A percentile compares a stretch with the other conserved stretches of the same genome.
phyloP scores from a whole-genome alignment of 2,113 vertebrate species.

The Colistium nudipinnis region DNA sequence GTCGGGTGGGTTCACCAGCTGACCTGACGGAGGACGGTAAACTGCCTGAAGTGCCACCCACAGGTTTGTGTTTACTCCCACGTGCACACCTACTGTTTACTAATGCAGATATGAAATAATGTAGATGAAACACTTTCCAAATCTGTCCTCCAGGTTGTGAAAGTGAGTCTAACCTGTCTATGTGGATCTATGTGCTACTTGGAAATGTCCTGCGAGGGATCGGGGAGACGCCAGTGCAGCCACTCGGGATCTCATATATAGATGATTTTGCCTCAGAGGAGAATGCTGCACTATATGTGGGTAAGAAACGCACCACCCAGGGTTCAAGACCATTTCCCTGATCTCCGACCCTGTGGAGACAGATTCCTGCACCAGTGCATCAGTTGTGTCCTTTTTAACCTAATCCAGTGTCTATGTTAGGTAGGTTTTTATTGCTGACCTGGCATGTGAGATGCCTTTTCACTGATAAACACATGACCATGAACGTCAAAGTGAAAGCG shows the following conservation, averaged over 20 bases:
- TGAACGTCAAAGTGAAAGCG: neutral
- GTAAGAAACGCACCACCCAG: slow-evolving; percentile 73
- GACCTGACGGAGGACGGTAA: slow-evolving; percentile 62
- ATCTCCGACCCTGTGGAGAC: too few species aligned
- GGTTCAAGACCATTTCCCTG: neutral
- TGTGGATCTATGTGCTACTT: slow-evolving; percentile 90
- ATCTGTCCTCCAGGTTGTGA: slow-evolving; percentile 81
- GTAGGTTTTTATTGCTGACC: neutral
- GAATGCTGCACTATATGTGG: slow-evolving; percentile 92
- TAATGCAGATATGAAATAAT: neutral
- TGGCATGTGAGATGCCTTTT: neutral
- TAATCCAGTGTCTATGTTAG: neutral
- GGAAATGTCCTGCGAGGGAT: slow-evolving; percentile 91
- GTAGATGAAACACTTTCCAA: neutral
- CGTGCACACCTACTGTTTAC: too few species aligned
- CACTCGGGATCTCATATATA: slow-evolving; percentile 91
- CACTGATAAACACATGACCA: neutral
- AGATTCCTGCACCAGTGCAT: neutral
- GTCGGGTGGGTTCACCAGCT: slow-evolving; percentile 75
- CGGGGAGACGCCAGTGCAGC: slow-evolving; percentile 91
- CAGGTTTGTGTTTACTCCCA: slow-evolving; percentile 58
- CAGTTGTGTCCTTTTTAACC: neutral
- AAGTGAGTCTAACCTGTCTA: slow-evolving; percentile 84
- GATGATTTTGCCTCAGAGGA: slow-evolving; percentile 91
- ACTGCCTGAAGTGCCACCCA: slow-evolving; percentile 56